These are phyloP conservation scores for Oryzias woworae DNA, from an alignment of 2,113 vertebrate genomes.

Conservation along the genomic window DNA sequence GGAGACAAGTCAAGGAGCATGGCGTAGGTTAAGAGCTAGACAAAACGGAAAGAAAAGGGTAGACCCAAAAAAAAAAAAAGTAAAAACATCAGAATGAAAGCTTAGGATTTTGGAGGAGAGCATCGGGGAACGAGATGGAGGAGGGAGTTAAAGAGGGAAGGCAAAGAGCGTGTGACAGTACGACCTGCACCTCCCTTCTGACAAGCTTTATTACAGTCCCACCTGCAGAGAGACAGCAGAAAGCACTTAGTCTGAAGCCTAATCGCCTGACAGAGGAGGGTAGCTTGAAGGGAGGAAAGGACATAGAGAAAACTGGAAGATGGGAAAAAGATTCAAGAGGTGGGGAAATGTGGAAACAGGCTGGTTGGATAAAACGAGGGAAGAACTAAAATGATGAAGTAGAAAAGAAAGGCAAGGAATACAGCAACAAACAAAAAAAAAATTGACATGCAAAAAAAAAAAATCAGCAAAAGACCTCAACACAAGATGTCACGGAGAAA, in stretches of 20 bases:
- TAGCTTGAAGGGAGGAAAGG: constrained; percentile 23
- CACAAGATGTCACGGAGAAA: constrained; percentile 11
- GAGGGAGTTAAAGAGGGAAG: constrained; percentile 59
- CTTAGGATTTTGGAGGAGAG: constrained; percentile 37
- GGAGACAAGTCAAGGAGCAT: constrained; percentile 53
- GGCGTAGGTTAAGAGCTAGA: constrained; percentile 41
- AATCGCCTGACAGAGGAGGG: constrained; percentile 54
- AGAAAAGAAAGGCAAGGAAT: constrained; percentile 6
- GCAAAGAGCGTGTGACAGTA: constrained; percentile 70
- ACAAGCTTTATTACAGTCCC: constrained; percentile 75
- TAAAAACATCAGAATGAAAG: constrained; percentile 45
- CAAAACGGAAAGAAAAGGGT: constrained; percentile 49
- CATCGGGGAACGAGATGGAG: constrained; percentile 28
- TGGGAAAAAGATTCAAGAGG: constrained; percentile 3
- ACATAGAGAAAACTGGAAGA: constrained; percentile 24
- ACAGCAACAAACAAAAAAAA: not conserved
- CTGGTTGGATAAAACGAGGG: constrained; percentile 12
- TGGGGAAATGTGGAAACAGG: constrained; percentile 9
- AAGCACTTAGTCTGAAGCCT: constrained; percentile 73
- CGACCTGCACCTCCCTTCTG: constrained; percentile 66
- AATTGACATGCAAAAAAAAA: not conserved
- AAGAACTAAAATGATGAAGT: constrained; percentile 36
- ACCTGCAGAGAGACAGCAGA: constrained; percentile 72
- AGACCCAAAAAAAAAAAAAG: constrained; percentile 34
- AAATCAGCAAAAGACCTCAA: not conserved